Conservation (phyloP, 2,888 invertebrate genomes). For the Horisme vitalbata region DNA sequence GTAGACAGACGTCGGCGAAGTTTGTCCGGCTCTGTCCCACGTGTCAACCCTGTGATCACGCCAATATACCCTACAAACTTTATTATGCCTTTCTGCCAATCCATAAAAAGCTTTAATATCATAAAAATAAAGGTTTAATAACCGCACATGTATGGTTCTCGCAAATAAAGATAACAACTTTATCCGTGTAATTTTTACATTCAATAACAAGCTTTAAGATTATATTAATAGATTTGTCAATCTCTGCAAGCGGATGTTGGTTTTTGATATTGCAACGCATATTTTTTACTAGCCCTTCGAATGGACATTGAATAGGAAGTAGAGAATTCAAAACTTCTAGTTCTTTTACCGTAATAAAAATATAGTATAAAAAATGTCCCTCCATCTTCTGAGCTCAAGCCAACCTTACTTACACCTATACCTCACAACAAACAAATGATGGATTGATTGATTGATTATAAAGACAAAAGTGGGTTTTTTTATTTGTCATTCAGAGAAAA, state of each 20-base stretch:
- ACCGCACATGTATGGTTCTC: too few species aligned
- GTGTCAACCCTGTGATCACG: slow-evolving; percentile 72
- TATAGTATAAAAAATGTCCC: too few species aligned
- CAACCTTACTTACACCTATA: too few species aligned
- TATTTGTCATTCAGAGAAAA: too few species aligned
- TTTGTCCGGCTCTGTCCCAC: slow-evolving; percentile 55
- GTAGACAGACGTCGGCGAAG: slow-evolving; percentile 61
- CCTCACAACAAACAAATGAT: too few species aligned
- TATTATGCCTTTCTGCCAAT: neutral
- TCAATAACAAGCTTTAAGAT: slow-evolving; percentile 16
- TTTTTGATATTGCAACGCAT: slow-evolving; percentile 31
- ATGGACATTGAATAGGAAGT: slow-evolving; percentile 33
- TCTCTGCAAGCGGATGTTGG: neutral
- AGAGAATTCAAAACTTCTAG: slow-evolving; percentile 23
- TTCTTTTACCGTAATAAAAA: too few species aligned
- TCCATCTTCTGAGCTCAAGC: too few species aligned
- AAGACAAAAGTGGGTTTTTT: too few species aligned
- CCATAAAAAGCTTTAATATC: slow-evolving; percentile 16
- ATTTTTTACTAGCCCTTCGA: slow-evolving; percentile 29
- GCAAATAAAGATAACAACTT: too few species aligned
- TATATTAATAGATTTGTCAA: slow-evolving; percentile 15
- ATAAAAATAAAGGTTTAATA: slow-evolving; percentile 23
- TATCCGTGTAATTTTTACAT: too few species aligned
- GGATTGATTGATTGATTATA: too few species aligned
- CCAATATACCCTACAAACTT: slow-evolving; percentile 53